phyloP scores from a whole-genome alignment of 2,113 vertebrate genomes.

The Malurus cyaneus region DNA sequence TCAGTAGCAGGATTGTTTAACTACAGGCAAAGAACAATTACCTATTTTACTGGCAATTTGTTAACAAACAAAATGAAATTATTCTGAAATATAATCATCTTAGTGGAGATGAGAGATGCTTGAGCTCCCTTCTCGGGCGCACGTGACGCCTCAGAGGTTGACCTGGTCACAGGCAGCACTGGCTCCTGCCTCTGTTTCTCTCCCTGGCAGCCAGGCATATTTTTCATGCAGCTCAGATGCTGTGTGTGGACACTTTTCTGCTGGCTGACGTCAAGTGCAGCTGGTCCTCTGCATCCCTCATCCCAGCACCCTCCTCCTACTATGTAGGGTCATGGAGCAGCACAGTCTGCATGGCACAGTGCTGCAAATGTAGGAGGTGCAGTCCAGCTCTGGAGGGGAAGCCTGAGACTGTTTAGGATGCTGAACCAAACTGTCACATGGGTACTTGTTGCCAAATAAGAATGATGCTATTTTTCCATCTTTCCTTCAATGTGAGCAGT shows the following conservation, averaged over 20 bases:
- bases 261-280: constrained; percentile 7
- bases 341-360: accelerated
- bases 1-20: neutral
- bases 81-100: neutral
- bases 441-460: neutral
- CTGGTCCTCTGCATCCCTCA: neutral
- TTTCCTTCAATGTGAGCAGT: neutral
- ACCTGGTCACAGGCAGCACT: accelerated
- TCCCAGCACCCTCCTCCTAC: neutral
- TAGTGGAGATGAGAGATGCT: neutral
- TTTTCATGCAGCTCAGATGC: neutral
- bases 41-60: neutral
- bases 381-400: neutral
- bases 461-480: constrained; percentile 34
- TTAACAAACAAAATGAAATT: neutral
- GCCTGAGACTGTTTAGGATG: neutral
- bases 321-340: constrained; percentile 41
- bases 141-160: accelerated
- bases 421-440: neutral
- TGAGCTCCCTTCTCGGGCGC: accelerated
- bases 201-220: accelerated
- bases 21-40: neutral
- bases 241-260: neutral
- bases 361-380: neutral
- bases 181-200: neutral